These are phyloP conservation scores for Eucriotettix oculatus DNA, from an alignment of 2,888 invertebrate species.

Conservation along the genomic window DNA sequence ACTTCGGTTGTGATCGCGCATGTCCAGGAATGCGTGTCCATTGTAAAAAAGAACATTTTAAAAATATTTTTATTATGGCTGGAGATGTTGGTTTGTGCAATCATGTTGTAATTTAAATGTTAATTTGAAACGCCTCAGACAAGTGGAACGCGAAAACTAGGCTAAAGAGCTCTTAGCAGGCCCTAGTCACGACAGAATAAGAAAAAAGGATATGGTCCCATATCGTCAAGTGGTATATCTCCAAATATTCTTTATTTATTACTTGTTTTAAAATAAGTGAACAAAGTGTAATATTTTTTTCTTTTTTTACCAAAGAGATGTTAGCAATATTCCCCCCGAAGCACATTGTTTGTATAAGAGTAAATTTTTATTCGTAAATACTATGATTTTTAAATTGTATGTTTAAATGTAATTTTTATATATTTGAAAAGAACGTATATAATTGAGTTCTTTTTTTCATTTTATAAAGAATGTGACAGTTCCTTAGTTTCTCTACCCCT, in stretches of 20 bases:
- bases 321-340: constrained; percentile 3
- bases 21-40: no score
- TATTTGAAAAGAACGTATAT: not conserved
- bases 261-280: constrained; percentile 2
- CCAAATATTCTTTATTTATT: constrained; percentile 4
- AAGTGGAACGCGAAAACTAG: no score
- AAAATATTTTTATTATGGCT: not conserved
- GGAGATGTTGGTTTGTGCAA: not conserved
- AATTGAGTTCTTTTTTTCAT: not conserved
- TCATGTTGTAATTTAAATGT: not conserved
- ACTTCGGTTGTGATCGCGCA: no score
- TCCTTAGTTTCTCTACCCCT: constrained; percentile 2
- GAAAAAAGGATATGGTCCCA: no score
- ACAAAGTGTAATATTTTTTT: constrained; percentile 6
- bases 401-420: not conserved
- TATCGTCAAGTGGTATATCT: not conserved
- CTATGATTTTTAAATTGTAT: not conserved
- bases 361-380: constrained; percentile 2
- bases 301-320: constrained; percentile 6
- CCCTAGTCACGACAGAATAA: no score
- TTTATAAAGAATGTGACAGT: constrained; percentile 5
- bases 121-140: no score
- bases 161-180: no score
- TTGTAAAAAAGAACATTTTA: no score
- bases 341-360: constrained; percentile 1